These are phyloP conservation scores for Corvus hawaiiensis DNA, from an alignment of 2,113 vertebrate species.

Conservation along the genomic window DNA sequence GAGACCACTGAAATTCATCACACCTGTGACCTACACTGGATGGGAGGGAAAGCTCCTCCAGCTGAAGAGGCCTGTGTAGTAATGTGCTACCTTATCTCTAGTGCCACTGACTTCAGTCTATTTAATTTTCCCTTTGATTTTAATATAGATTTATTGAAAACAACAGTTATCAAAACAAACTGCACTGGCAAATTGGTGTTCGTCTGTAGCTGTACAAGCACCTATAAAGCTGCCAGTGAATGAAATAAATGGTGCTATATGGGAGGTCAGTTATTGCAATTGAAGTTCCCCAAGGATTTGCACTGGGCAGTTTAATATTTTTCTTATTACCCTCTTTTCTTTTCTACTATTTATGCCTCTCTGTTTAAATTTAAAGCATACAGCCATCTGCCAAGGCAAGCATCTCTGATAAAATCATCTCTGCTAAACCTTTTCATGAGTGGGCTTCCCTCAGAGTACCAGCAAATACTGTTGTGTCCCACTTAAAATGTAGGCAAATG, in stretches of 20 bases:
- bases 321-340: slow-evolving; percentile 82
- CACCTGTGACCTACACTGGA: slow-evolving; percentile 57
- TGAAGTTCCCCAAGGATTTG: slow-evolving; percentile 75
- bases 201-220: slow-evolving; percentile 80
- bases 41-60: slow-evolving; percentile 34
- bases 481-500: neutral
- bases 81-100: slow-evolving; percentile 75
- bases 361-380: slow-evolving; percentile 75
- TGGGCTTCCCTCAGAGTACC: neutral
- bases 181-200: slow-evolving; percentile 83
- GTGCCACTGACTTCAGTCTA: slow-evolving; percentile 71
- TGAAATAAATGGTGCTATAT: slow-evolving; percentile 80
- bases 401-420: slow-evolving; percentile 33
- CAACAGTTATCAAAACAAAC: slow-evolving; percentile 85
- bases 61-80: slow-evolving; percentile 65
- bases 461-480: neutral
- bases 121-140: slow-evolving; percentile 86
- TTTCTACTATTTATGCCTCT: slow-evolving; percentile 77
- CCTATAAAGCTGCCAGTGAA: slow-evolving; percentile 83
- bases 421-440: slow-evolving; percentile 43
- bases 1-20: slow-evolving; percentile 37
- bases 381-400: slow-evolving; percentile 64
- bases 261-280: slow-evolving; percentile 81
- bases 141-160: slow-evolving; percentile 88
- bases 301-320: slow-evolving; percentile 79